Conservation (phyloP, 2,888 invertebrate genomes). For the Cantharis rufa region DNA sequence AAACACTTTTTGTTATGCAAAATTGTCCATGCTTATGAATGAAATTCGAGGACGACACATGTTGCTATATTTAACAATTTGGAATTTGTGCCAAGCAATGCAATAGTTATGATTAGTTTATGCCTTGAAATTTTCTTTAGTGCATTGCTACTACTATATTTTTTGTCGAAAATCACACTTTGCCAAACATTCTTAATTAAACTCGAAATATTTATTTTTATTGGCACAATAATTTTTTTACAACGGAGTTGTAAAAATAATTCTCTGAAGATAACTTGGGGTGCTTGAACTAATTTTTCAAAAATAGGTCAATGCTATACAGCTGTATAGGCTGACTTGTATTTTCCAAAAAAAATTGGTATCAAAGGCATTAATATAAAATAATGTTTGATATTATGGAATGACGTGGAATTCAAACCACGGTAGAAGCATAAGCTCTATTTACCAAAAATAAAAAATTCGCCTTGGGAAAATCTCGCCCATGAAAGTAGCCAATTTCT, state of each 20-base stretch:
- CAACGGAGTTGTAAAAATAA: neutral
- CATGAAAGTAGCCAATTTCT: neutral
- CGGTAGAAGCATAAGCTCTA: no score
- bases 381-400: no score
- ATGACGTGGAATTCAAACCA: no score
- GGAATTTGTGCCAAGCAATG: constrained; percentile 6
- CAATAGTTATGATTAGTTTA: constrained; percentile 4
- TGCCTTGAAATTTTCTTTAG: neutral
- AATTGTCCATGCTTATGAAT: constrained; percentile 13
- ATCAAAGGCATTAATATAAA: no score
- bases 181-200: neutral
- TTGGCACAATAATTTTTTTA: neutral
- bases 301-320: no score
- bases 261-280: neutral
- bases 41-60: constrained; percentile 8
- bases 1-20: neutral
- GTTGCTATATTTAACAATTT: constrained; percentile 9
- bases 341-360: no score
- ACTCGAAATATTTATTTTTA: neutral
- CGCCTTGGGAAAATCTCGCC: no score
- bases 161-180: neutral
- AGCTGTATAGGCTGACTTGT: no score
- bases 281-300: neutral
- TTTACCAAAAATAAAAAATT: no score
- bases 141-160: neutral